phyloP scores from a whole-genome alignment of 2,888 invertebrate genomes.

The Zaprionus bogoriensis region DNA sequence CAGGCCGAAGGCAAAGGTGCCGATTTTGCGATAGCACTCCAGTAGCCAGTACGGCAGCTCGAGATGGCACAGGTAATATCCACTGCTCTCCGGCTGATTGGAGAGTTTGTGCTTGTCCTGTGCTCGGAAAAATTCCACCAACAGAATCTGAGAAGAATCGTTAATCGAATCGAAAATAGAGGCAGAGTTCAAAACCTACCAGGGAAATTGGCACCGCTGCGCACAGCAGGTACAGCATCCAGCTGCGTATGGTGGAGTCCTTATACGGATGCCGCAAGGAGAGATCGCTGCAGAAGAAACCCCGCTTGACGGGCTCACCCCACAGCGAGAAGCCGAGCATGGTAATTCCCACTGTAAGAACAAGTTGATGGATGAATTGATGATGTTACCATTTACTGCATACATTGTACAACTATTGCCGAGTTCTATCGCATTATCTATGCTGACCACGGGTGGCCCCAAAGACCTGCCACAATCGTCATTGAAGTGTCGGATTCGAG shows the following conservation, averaged over 20 bases:
- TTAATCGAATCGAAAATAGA: too few species aligned
- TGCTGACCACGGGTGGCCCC: slow-evolving; percentile 24
- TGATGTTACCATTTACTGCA: neutral
- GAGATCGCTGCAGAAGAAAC: slow-evolving; percentile 98
- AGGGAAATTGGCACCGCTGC: slow-evolving; percentile 88
- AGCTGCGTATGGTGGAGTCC: slow-evolving; percentile 91
- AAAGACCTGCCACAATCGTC: neutral
- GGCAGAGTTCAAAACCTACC: slow-evolving; percentile 84
- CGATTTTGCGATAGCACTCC: slow-evolving; percentile 89
- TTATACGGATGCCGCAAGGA: slow-evolving; percentile 94
- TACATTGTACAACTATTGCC: neutral
- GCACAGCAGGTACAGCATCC: slow-evolving; percentile 90
- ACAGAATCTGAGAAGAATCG: slow-evolving; percentile 88
- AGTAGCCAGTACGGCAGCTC: slow-evolving; percentile 88
- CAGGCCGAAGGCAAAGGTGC: slow-evolving; percentile 93
- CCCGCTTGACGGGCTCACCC: slow-evolving; percentile 90
- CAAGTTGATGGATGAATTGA: neutral
- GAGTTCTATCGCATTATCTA: neutral
- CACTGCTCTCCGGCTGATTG: slow-evolving; percentile 67
- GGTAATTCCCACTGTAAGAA: slow-evolving; percentile 88
- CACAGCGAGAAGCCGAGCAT: slow-evolving; percentile 88
- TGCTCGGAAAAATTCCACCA: slow-evolving; percentile 86
- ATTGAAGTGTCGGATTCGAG: slow-evolving; percentile 56
- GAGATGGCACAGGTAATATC: slow-evolving; percentile 85
- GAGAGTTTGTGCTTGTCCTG: slow-evolving; percentile 40